Conservation (phyloP, 2,797 vertebrate species). For the Spheniscus humboldti region DNA sequence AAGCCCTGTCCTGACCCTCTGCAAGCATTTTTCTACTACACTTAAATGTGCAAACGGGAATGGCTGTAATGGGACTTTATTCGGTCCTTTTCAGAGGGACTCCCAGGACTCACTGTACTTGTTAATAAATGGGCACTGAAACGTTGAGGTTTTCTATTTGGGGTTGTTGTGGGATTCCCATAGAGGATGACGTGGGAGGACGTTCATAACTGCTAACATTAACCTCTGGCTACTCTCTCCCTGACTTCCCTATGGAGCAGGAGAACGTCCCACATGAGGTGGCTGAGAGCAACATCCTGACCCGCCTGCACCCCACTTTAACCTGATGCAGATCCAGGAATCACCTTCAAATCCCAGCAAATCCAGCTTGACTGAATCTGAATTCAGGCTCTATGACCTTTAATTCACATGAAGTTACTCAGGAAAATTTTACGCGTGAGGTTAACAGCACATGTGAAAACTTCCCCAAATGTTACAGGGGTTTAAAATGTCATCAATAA, state of each 20-base stretch:
- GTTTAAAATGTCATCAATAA: conserved; percentile 69
- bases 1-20: not conserved
- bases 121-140: not conserved
- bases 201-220: not conserved
- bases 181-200: not conserved
- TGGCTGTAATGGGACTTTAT: not conserved
- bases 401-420: not conserved
- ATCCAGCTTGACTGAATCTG: not conserved
- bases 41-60: not conserved
- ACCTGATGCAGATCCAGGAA: not conserved
- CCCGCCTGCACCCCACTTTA: not conserved
- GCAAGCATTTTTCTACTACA: not conserved
- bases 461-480: conserved; percentile 2
- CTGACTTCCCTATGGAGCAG: not conserved
- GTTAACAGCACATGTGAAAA: not conserved
- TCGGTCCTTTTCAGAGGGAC: not conserved
- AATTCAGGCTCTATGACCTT: not conserved
- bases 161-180: not conserved
- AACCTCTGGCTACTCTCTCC: not conserved
- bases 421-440: not conserved
- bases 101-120: not conserved
- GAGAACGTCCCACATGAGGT: not conserved
- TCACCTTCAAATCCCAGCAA: not conserved
- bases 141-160: not conserved
- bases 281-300: not conserved